Base-by-base conservation (phyloP, 2,888 invertebrate species). In the Nomada goodeniana region DNA sequence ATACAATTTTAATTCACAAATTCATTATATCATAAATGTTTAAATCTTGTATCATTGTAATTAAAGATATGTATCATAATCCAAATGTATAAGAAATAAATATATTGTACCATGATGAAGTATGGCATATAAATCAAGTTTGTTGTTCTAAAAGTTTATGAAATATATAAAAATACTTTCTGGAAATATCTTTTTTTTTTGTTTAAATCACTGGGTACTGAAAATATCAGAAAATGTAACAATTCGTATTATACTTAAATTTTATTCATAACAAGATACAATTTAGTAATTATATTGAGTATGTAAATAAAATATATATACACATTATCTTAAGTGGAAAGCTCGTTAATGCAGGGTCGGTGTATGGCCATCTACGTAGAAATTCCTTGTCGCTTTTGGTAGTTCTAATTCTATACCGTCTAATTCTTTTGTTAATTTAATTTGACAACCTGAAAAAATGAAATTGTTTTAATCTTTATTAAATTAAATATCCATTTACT, bases 311-410 rank as follows among this genome's bases (percentile, higher is more conserved):
- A 69, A 52, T 84, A 83, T 85, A 70, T 76, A 88, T 71, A 86
- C 18, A 29, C 15, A 36, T 76, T 65, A 73, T 23, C 15, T 76
- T 50, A 65, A 42, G 10, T 76, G 44, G 15, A 53, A 63, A 13
- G 26, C 18, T 50, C 84, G 91, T 93, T 95, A 99, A 94, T 99
- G 99, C 1, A 99, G 98, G 88, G 98, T 96, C 0, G 99, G 99
- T 88, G 96, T 98, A 92, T 99, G 99, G 20, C 99, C 99, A 93
- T 99, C 99, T 2, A 99, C 99, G 94, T 99, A 99, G 94, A 99
- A 99, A 93, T 99, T 99, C 83, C 98, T 96, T 2, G 99, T 99
- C 64, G 98, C 98, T 93, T 96, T 95, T 0, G 99, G 99, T 88
- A 99, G 94, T 89, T 96, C 95, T 44, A 99, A 92, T 92, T 96